phyloP scores from a whole-genome alignment of 2,113 vertebrate species.

The Herpetotheres cachinnans region DNA sequence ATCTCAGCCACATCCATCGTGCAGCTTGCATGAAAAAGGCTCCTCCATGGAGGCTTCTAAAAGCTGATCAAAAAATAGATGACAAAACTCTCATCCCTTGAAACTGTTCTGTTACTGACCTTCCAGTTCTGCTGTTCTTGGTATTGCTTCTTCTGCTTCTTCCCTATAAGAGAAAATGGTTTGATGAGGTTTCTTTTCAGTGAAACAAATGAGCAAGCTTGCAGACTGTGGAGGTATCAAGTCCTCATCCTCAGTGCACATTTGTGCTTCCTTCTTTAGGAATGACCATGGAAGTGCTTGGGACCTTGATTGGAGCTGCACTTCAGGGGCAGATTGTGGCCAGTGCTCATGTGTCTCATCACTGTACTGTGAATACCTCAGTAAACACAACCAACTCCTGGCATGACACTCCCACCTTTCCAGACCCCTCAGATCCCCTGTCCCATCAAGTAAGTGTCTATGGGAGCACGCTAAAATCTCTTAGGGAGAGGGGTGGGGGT shows the following conservation, averaged over 20 bases:
- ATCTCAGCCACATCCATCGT: background rate
- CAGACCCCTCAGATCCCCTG: slow-evolving; percentile 70
- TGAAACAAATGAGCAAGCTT: background rate
- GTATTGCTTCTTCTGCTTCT: background rate
- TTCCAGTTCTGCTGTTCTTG: background rate
- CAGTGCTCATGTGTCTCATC: slow-evolving; percentile 77
- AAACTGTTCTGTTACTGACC: background rate
- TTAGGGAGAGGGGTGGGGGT: too few species aligned
- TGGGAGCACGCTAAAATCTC: background rate
- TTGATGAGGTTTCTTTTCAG: background rate
- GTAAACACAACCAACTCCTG: slow-evolving; percentile 62
- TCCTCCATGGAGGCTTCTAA: background rate
- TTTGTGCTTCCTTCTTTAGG: slow-evolving; percentile 72
- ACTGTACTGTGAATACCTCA: slow-evolving; percentile 67
- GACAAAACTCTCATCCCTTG: background rate
- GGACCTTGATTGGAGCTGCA: slow-evolving; percentile 89
- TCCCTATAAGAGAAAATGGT: background rate
- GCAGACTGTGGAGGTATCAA: background rate
- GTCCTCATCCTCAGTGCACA: background rate
- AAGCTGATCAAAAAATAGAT: background rate
- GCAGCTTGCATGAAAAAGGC: background rate
- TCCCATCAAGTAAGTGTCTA: slow-evolving; percentile 75
- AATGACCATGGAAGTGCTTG: slow-evolving; percentile 92
- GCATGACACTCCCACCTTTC: slow-evolving; percentile 46
- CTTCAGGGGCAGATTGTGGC: slow-evolving; percentile 93